Percentiles rank a stretch among this genome's conserved stretches.
Evolutionary conservation across 2,113 vertebrate species (phyloP).

Genomic region (Porphyrio hochstetteri): DNA sequence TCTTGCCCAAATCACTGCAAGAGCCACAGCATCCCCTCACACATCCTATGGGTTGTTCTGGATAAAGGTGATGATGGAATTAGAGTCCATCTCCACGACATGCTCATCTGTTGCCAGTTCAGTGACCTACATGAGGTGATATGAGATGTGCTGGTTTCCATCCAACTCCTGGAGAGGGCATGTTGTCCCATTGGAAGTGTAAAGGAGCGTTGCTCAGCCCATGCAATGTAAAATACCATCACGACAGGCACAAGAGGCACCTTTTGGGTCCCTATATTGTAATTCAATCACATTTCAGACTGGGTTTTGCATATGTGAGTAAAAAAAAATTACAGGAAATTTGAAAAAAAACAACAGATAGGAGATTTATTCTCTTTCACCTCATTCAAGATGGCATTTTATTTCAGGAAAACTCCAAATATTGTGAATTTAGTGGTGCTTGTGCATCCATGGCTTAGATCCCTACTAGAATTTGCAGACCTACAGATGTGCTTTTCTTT

Average conservation of each 20-base stretch:
- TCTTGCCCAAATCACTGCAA: neutral
- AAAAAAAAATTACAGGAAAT: neutral
- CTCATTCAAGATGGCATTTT: neutral
- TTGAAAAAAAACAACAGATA: neutral
- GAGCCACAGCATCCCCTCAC: neutral
- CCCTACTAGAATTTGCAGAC: neutral
- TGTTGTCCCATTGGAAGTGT: neutral
- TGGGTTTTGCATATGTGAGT: neutral
- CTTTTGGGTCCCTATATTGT: rapidly evolving
- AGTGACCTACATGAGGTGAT: conserved; percentile 36
- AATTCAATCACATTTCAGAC: neutral
- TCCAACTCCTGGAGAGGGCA: neutral
- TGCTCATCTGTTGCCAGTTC: neutral
- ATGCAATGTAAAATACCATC: neutral
- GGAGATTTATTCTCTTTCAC: neutral
- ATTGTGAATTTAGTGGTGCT: neutral
- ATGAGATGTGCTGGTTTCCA: conserved; percentile 12
- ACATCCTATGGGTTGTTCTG: neutral
- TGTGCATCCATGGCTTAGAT: neutral
- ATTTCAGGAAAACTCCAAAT: neutral
- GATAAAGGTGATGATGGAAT: conserved; percentile 1
- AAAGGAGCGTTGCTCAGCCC: neutral
- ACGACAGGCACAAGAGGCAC: rapidly evolving
- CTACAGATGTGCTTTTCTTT: neutral
- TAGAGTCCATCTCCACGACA: conserved; percentile 15